Evolutionary conservation across 1,140 invertebrate species (phyloP).

Genomic region (Epicauta chinensis): DNA sequence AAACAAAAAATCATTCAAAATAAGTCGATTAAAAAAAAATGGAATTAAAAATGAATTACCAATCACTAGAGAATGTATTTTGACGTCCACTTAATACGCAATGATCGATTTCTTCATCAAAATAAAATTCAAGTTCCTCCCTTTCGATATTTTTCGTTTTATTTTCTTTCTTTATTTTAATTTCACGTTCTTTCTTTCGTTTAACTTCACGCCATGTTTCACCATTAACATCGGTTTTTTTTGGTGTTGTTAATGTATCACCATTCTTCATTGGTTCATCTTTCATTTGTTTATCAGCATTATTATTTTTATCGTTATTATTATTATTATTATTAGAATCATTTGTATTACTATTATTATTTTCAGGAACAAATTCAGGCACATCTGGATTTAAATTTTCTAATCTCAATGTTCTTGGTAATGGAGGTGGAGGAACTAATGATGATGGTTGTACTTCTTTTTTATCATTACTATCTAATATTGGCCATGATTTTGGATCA

Average conservation of each 20-base stretch:
- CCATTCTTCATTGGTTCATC: background rate
- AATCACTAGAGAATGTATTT: conserved; percentile 73
- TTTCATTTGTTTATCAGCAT: conserved; percentile 17
- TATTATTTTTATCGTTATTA: conserved; percentile 15
- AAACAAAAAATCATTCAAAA: conserved; percentile 16
- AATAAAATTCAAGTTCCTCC: conserved; percentile 93
- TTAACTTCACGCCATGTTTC: conserved; percentile 38
- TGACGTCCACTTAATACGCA: conserved; percentile 61
- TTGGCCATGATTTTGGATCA: conserved; percentile 82
- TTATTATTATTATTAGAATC: conserved; percentile 10
- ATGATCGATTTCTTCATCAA: conserved; percentile 91
- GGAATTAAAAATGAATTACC: too few species aligned
- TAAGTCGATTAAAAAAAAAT: conserved; percentile 20
- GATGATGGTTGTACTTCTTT: conserved; percentile 52
- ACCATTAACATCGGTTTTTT: conserved; percentile 13
- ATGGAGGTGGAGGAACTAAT: conserved; percentile 58
- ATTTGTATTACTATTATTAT: conserved; percentile 17
- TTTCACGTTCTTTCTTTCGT: conserved; percentile 40
- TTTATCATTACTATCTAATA: conserved; percentile 51
- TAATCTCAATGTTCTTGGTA: conserved; percentile 47
- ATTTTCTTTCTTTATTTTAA: conserved; percentile 39
- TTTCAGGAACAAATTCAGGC: conserved; percentile 70
- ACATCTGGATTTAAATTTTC: conserved; percentile 72
- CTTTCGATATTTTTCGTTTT: conserved; percentile 47
- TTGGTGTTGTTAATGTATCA: conserved; percentile 12